Conservation (phyloP, 2,113 vertebrate genomes). For the Excalfactoria chinensis region DNA sequence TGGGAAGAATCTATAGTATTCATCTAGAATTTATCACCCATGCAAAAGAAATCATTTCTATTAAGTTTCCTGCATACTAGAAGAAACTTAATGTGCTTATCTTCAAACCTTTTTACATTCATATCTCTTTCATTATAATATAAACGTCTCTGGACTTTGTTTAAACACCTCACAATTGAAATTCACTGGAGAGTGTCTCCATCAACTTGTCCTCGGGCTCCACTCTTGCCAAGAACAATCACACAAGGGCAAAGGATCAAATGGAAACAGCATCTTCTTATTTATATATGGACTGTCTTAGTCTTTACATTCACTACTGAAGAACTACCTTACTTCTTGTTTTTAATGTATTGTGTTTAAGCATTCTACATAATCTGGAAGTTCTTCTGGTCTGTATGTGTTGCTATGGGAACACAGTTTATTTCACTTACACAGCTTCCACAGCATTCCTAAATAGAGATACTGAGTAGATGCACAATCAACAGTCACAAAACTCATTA, state of each 20-base stretch:
- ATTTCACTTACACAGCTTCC: conserved; percentile 2
- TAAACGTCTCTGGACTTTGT: no score
- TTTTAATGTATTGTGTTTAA: neutral
- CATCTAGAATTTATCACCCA: neutral
- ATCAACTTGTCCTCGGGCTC: neutral
- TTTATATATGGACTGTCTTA: neutral
- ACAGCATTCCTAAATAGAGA: conserved; percentile 18
- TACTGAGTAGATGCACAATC: neutral
- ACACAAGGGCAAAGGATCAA: neutral
- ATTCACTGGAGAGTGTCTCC: neutral
- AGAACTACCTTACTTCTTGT: neutral
- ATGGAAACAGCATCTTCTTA: accelerated
- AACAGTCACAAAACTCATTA: conserved; percentile 29
- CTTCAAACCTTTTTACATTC: neutral
- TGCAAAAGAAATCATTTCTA: neutral
- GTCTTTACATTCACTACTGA: neutral
- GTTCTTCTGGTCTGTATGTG: neutral
- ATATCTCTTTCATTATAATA: accelerated
- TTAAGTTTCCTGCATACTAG: neutral
- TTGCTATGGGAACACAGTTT: conserved; percentile 54
- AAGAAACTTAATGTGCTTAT: neutral
- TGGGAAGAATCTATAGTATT: neutral
- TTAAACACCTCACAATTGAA: neutral
- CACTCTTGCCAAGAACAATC: neutral
- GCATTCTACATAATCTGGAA: neutral